These are phyloP conservation scores for Liodrosophila aerea DNA, from an alignment of 2,888 invertebrate species.

Conservation along the genomic window DNA sequence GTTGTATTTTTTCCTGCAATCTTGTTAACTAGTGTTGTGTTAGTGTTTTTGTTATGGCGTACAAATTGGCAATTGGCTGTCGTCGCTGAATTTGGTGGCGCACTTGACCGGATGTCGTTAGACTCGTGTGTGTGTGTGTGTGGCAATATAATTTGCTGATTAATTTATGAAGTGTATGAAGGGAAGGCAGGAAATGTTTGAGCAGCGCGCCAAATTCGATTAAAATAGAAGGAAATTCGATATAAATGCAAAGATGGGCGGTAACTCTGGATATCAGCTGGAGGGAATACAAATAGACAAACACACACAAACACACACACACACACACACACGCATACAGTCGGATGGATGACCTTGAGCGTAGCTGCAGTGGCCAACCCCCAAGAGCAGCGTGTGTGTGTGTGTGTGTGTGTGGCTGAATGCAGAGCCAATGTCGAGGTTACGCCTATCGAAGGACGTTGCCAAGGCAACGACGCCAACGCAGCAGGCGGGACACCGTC, in stretches of 20 bases:
- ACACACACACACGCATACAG: neutral
- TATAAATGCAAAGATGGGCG: slow-evolving; percentile 7
- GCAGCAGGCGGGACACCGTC: slow-evolving; percentile 44
- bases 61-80: too few species aligned
- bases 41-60: too few species aligned
- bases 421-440: slow-evolving; percentile 76
- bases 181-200: slow-evolving; percentile 2
- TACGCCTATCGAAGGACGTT: slow-evolving; percentile 74
- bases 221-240: slow-evolving; percentile 13
- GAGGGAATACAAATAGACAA: neutral
- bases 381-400: slow-evolving; percentile 39
- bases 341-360: slow-evolving; percentile 39
- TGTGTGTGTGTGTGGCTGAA: too few species aligned
- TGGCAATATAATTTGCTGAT: slow-evolving; percentile 45
- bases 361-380: slow-evolving; percentile 55
- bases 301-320: neutral
- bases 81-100: slow-evolving; percentile 33
- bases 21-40: too few species aligned
- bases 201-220: slow-evolving; percentile 22
- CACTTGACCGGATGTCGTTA: slow-evolving; percentile 59
- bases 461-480: slow-evolving; percentile 61
- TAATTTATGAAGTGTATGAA: slow-evolving; percentile 37
- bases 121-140: slow-evolving; percentile 26
- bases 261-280: slow-evolving; percentile 62
- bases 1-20: neutral